Base-by-base conservation (phyloP, 2,113 vertebrate genomes). In the Pedetes capensis region DNA sequence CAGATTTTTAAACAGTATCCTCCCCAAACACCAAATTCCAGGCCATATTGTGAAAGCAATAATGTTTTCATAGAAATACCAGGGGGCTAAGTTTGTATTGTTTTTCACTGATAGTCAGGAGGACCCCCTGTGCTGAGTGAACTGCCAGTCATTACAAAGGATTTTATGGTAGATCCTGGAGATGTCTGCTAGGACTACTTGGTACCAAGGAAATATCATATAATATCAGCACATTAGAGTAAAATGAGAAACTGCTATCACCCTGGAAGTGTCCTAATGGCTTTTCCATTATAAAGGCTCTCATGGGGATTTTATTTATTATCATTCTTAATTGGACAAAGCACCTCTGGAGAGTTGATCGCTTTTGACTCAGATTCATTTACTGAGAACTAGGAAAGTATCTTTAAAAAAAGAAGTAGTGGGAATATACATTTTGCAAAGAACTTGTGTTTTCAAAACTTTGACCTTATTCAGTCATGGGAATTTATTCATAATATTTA, bases 271-370 rank as follows among this genome's bases (percentile, higher is more conserved):
- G 44, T 55, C 78, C 71, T 82, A 18, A 61, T 66, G 84, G 75
- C 53, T 89, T 96, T 97, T 37, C 72, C 66, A 84, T 47, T 72
- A 37, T 57, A 42, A 81, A 94, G 75, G n/a, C 39, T 86, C 53
- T 75, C 34, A 79, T 89, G 74, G 63, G 87, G 81, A 51, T 78
- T 71, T 53, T 90, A 87, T 83, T 89, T 66, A 66, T 86, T 86
- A 75, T 64, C 44, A 29, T 59, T 93, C 79, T 95, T 95, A 93
- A 97, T 97, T 89, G 95, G 84, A 89, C 34, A 51, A 49, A 47
- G 5, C 20, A 63, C 42, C 71, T 85, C 93, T 29, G 13, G 55
- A 69, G 76, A 96, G 23, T 55, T 82, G 68, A 63, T 78, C 68
- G 94, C 75, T 61, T 57, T 20, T 34, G 92, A 93, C 39, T 94